Base-by-base conservation (phyloP, 2,113 vertebrate species). In the Butastur rufipennis region DNA sequence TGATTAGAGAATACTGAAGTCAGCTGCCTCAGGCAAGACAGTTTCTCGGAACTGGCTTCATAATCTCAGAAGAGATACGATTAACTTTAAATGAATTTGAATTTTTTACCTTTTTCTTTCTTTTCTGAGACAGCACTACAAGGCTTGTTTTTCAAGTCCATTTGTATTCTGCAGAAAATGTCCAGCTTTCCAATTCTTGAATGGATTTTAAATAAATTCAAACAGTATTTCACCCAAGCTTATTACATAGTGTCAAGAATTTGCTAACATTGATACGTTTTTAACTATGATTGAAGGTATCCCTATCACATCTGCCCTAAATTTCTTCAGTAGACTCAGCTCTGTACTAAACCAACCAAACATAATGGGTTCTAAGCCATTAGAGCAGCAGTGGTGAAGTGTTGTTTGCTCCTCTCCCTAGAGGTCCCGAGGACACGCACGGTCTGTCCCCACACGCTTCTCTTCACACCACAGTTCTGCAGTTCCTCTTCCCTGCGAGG, bases 41-140 rank as follows among this genome's bases (percentile, higher is more conserved):
- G 36, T 58, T 95, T 89, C 86, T 95, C 70, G 91, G 84, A 94
- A 87, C 4, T 58, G 50, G 40, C 19, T 84, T 97, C 85, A 91
- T 81, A 89, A 90, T 94, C 71, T 90, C 68, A 40, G 32, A 88
- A 81, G 36, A 86, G 21, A 88, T 25, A 88, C 0, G 5, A 91
- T 81, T 93, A 96, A 88, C 78, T 29, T 93, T 90, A 90, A 95
- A 93, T 75, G 42, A 90, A 82, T 95, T 87, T 80, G 20, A 34
- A 42, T 52, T 86, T 96, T 93, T 88, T 61, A 88, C 25, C 26
- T 70, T 77, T 93, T 89, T 17, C 65, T 80, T 94, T 71, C 56
- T 95, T 84, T 91, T 88, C 38, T 65, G 55, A 89, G 17, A 53
- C 29, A 91, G 38, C 10, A 43, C 26, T 59, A 42, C 8, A 85